Conservation (phyloP, 2,888 invertebrate genomes). For the Homarus gammarus region DNA sequence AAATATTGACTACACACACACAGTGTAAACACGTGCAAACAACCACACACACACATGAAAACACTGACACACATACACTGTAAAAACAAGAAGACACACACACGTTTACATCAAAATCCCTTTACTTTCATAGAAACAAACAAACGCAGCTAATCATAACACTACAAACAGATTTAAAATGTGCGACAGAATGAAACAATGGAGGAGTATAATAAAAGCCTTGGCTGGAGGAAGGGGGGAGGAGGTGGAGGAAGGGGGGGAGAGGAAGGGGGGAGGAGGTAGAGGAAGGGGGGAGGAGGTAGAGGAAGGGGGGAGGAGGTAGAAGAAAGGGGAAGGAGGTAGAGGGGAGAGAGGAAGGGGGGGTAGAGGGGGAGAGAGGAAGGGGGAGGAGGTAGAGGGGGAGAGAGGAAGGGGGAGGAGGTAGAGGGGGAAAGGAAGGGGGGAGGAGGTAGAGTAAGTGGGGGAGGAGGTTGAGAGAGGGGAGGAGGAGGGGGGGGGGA, state of each 20-base stretch:
- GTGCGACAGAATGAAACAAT: too few relatives aligned
- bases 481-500: background rate
- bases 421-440: constrained; percentile 14
- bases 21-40: too few relatives aligned
- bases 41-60: too few relatives aligned
- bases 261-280: background rate
- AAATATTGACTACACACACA: too few relatives aligned
- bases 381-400: background rate
- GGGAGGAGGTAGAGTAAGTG: background rate
- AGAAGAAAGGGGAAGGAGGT: background rate
- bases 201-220: too few relatives aligned
- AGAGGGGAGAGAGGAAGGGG: background rate
- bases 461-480: background rate
- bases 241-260: background rate
- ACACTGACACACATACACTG: too few relatives aligned
- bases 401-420: constrained; percentile 24
- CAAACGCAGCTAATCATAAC: too few relatives aligned
- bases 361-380: background rate
- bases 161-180: too few relatives aligned
- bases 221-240: background rate
- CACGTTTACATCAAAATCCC: too few relatives aligned
- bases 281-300: background rate
- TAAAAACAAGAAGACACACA: too few relatives aligned
- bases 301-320: background rate
- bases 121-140: too few relatives aligned